Base-by-base conservation (phyloP, 1,140 invertebrate species). In the Brachionus calyciflorus region DNA sequence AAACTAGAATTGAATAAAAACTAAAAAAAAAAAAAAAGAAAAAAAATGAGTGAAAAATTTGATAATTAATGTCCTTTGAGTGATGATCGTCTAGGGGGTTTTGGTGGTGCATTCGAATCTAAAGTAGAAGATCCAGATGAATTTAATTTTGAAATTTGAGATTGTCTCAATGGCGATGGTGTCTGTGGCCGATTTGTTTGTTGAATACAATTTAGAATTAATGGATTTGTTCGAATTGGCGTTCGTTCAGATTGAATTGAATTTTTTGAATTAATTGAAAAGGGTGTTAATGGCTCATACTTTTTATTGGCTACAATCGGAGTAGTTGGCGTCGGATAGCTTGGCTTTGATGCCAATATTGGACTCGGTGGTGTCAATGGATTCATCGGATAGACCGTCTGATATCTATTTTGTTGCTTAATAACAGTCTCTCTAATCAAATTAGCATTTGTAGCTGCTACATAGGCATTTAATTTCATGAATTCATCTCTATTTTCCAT, bases 11-110 rank as follows among this genome's bases (percentile, higher is more conserved):
- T 6, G 37, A 40, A 40, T 6, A 12, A 40, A 4, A 40, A 46
- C 14, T 14, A 14, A 46, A 5, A 7, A 46, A 14, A 46, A 46
- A 46, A 17, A 46, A 46, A 46, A 7, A 17, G 3, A 46, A 46
- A 46, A 46, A 46, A 14, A 14, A 14, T 7, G 9, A 14, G 44
- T 46, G 4, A 6, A 40, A 40, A 40, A 6, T 40, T 40, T 40
- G n/a, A n/a, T n/a, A 26, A 4, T 65, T 65, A 65, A 65, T 65
- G 33, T 3, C 41, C 60, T 65, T 73, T 73, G 14, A 73, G 46
- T 19, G 69, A 73, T 40, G 69, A 73, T 2, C 69, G 44, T 33
- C 69, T 73, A 1, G 69, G 69, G 0, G 69, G 69, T 30, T 73
- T 73, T 0, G 69, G 69, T 3, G 69, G 69, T 17, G 46, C 46